phyloP scores from a whole-genome alignment of 2,113 vertebrate genomes.

The Todiramphus saurophagus region DNA sequence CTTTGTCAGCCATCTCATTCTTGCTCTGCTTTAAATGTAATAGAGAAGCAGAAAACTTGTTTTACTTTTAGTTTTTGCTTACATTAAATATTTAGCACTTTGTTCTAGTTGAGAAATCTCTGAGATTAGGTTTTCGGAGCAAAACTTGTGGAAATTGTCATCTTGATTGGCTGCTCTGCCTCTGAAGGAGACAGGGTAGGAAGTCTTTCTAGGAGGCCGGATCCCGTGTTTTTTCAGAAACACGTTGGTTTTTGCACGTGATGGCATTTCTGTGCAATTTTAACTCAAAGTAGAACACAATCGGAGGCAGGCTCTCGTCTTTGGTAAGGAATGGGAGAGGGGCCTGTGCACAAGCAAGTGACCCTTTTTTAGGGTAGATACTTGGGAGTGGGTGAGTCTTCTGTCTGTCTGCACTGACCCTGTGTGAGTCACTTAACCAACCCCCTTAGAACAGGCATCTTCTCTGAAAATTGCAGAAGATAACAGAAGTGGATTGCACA shows the following conservation, averaged over 20 bases:
- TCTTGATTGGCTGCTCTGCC: slow-evolving; percentile 1
- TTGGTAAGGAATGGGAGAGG: background rate
- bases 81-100: slow-evolving; percentile 50
- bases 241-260: rapidly evolving
- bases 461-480: background rate
- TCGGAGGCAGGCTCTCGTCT: background rate
- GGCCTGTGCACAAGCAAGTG: background rate
- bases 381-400: background rate
- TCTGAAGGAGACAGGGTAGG: background rate
- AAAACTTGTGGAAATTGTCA: background rate
- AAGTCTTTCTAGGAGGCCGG: background rate
- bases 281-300: rapidly evolving
- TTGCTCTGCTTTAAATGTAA: slow-evolving; percentile 46
- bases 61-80: slow-evolving; percentile 40
- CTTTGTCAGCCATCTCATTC: slow-evolving; percentile 50
- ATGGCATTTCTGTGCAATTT: background rate
- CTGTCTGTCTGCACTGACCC: rapidly evolving
- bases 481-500: rapidly evolving
- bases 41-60: slow-evolving; percentile 3
- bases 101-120: slow-evolving; percentile 51
- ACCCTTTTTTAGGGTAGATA: background rate
- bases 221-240: background rate
- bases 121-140: slow-evolving; percentile 27
- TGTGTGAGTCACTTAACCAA: rapidly evolving
- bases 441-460: background rate